Evolutionary conservation across 2,797 vertebrate genomes (phyloP).

Genomic region (Myotis pilosus): DNA sequence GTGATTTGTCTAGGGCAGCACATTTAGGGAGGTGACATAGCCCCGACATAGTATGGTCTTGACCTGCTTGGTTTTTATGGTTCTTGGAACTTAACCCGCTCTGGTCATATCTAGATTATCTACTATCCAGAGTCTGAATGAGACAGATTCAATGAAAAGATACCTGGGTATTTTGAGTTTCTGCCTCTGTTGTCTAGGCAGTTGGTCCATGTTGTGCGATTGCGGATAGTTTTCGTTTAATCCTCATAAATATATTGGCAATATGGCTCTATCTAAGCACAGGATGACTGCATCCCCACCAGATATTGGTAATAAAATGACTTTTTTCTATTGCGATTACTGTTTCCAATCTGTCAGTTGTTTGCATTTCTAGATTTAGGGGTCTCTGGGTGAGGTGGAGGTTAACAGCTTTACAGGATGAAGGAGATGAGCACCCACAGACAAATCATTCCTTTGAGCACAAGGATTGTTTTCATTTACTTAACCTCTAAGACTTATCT

Average conservation of each 20-base stretch:
- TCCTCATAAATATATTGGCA: neutral
- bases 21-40: neutral
- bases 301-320: neutral
- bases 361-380: neutral
- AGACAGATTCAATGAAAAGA: neutral
- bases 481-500: neutral
- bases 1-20: neutral
- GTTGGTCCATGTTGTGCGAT: fast-evolving
- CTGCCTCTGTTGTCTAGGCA: neutral
- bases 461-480: neutral
- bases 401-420: neutral
- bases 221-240: neutral
- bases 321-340: neutral
- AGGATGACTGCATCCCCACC: neutral
- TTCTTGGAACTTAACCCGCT: neutral
- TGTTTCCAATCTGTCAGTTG: neutral
- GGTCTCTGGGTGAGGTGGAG: neutral
- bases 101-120: neutral
- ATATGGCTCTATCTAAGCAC: neutral
- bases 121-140: neutral
- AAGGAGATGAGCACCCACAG: fast-evolving
- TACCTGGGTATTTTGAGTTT: neutral
- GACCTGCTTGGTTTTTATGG: neutral
- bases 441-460: neutral
- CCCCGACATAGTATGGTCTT: neutral